These are phyloP conservation scores for Catostomus latipinnis DNA, from an alignment of 2,797 vertebrate genomes.

Conservation along the genomic window DNA sequence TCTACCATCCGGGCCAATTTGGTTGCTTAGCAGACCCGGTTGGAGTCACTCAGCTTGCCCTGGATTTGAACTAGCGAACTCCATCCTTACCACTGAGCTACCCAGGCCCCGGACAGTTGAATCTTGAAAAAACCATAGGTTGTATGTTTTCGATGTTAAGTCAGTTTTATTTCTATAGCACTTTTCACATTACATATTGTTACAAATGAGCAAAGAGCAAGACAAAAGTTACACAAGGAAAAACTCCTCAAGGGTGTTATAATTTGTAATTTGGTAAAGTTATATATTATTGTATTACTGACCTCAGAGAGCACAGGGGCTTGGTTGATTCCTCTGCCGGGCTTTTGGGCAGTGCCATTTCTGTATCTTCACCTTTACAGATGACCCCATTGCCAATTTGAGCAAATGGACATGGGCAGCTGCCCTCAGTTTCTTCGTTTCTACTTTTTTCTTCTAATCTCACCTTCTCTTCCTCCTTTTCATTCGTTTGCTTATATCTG, in stretches of 20 bases:
- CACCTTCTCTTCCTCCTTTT: slow-evolving; percentile 14
- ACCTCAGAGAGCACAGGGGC: slow-evolving; percentile 62
- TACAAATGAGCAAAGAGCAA: background rate
- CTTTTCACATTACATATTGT: too few species aligned
- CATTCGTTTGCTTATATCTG: slow-evolving; percentile 44
- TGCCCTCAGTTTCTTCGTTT: too few species aligned
- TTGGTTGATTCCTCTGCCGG: slow-evolving; percentile 57
- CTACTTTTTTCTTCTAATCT: too few species aligned
- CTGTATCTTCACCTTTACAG: slow-evolving; percentile 29
- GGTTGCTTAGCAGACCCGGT: too few species aligned
- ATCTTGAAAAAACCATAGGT: background rate
- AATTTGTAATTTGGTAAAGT: slow-evolving; percentile 18
- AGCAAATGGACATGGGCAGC: background rate
- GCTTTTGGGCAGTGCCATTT: slow-evolving; percentile 24
- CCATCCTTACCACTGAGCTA: too few species aligned
- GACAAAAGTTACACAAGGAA: background rate
- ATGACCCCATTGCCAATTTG: slow-evolving; percentile 23
- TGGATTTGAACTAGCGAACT: too few species aligned
- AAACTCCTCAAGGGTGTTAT: background rate
- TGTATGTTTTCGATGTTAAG: background rate
- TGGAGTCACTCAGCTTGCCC: too few species aligned
- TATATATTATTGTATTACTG: slow-evolving; percentile 29
- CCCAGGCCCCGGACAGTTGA: too few species aligned
- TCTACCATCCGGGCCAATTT: too few species aligned
- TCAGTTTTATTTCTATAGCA: background rate